Evolutionary conservation across 2,888 invertebrate genomes (phyloP).

Genomic region (Uropetala carovei): DNA sequence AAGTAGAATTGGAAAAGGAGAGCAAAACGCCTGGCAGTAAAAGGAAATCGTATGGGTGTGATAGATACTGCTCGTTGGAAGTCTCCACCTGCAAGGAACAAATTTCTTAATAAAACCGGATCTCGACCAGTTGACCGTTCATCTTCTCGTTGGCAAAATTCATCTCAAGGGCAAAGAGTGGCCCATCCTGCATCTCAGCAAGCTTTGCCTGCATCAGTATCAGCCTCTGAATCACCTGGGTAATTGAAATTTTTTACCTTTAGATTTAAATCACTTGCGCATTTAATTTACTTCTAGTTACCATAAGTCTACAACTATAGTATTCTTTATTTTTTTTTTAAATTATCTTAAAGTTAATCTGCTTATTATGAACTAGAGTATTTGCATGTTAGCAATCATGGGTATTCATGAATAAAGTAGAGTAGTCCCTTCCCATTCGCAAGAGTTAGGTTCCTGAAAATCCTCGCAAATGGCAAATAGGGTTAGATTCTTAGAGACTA

Average conservation of each 20-base stretch:
- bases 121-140: conserved; percentile 47
- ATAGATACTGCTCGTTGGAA: conserved; percentile 71
- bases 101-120: conserved; percentile 51
- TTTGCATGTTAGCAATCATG: no score
- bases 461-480: no score
- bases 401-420: no score
- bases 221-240: conserved; percentile 26
- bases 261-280: not conserved
- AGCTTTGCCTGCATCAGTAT: not conserved
- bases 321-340: no score
- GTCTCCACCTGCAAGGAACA: conserved; percentile 71
- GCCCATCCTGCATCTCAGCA: conserved; percentile 39
- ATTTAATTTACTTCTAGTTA: no score
- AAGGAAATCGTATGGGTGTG: conserved; percentile 73
- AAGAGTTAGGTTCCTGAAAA: no score
- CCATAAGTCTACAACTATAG: no score
- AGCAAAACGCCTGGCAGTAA: conserved; percentile 83
- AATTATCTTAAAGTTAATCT: no score
- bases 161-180: conserved; percentile 9
- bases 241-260: not conserved
- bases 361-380: no score
- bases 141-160: conserved; percentile 46
- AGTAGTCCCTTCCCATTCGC: no score
- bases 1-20: conserved; percentile 87
- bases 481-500: no score